Evolutionary conservation across 1,140 invertebrate species (phyloP).

Genomic region (Drosophila sturtevanti): DNA sequence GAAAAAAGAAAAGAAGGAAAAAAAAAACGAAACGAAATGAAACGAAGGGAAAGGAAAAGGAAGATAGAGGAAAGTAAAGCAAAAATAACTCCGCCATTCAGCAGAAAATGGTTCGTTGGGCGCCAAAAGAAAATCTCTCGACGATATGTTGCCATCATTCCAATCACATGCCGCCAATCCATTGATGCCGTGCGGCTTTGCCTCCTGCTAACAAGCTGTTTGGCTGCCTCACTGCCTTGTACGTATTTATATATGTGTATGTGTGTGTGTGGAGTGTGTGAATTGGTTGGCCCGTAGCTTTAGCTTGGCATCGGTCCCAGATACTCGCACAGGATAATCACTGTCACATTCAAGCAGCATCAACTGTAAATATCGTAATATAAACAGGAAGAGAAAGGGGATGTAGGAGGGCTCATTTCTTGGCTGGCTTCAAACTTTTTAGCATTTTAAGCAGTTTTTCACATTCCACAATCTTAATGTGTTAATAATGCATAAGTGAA

Average conservation of each 20-base stretch:
- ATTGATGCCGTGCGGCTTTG: constrained; percentile 5
- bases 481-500: constrained; percentile 66
- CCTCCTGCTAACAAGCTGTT: constrained; percentile 30
- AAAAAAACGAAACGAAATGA: constrained; percentile 5
- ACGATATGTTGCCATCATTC: constrained; percentile 40
- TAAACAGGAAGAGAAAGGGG: not conserved
- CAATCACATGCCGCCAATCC: constrained; percentile 32
- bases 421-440: constrained; percentile 33
- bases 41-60: constrained; percentile 16
- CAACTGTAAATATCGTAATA: constrained; percentile 41
- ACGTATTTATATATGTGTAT: not conserved
- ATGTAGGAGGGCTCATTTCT: not conserved
- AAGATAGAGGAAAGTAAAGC: constrained; percentile 20
- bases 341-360: constrained; percentile 42
- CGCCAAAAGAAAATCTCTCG: constrained; percentile 48
- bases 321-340: constrained; percentile 44
- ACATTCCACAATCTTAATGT: constrained; percentile 60
- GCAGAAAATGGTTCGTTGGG: constrained; percentile 46
- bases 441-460: constrained; percentile 51
- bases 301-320: constrained; percentile 2
- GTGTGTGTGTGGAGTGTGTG: not conserved
- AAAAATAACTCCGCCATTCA: constrained; percentile 53
- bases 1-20: constrained; percentile 12
- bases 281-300: constrained; percentile 14
- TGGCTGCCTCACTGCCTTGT: not conserved